Evolutionary conservation across 2,113 vertebrate genomes (phyloP), one percentile per base, ranked within the genome.

Genomic region (Halichoeres trimaculatus): DNA sequence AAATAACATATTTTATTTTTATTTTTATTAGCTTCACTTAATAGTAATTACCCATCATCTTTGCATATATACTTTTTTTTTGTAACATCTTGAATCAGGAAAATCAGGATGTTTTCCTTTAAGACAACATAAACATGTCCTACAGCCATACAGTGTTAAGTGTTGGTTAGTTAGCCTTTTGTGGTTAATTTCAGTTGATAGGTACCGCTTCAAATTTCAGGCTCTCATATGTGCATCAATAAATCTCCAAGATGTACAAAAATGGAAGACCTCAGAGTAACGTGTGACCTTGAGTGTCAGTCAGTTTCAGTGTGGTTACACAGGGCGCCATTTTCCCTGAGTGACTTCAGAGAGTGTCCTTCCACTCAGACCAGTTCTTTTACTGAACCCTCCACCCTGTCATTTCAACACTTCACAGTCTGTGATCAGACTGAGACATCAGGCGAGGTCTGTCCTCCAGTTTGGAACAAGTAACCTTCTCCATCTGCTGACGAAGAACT

Each of bases 371-470:
- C 51, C 69, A 73, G 70, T 68, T 77, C 54, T 70, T 72, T 80
- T 78, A 40, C 64, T 54, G 58, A 74, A 55, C 54, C 26, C 74
- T 66, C 78, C 66, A 78, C 88, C 74, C 84, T 85, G 78, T 89
- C 76, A 88, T 90, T 89, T 87, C 47, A 50, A 74, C 78, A 80
- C 78, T 75, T 60, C 65, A 69, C 70, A 88, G 82, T 77, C 85
- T 86, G 65, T 84, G 74, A 90, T 86, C 83, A 86, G 34, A 62
- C 73, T 48, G 2, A 63, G 48, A 70, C 82, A 74, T 74, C 80
- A 83, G 45, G 59, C 75, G 60, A 84, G 69, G 65, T 71, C 75
- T 76, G 84, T 83, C 75, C 76, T 81, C 58, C 68, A 61, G 47
- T 61, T 80, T 36, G 57, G 14, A 57, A 76, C 53, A 48, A 60